phyloP scores from a whole-genome alignment of 1,140 invertebrate species.

The Listronotus bonariensis region DNA sequence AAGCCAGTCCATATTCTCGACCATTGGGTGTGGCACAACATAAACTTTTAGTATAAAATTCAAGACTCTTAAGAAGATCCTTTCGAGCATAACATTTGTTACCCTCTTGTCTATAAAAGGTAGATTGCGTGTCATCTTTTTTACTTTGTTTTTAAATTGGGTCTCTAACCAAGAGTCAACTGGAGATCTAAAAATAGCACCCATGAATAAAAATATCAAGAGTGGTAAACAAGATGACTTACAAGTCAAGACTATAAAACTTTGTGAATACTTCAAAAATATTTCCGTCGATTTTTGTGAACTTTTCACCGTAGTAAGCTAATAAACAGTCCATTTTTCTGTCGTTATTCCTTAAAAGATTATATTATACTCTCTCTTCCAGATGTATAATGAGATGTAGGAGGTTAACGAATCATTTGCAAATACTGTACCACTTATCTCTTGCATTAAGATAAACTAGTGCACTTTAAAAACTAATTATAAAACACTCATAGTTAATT shows the following conservation, averaged over 20 bases:
- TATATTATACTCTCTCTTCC: too few species aligned
- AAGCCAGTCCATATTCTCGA: constrained; percentile 43
- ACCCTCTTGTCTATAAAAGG: constrained; percentile 42
- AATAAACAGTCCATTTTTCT: constrained; percentile 45
- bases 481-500: too few species aligned
- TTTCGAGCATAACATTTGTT: constrained; percentile 46
- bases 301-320: constrained; percentile 43
- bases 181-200: constrained; percentile 42
- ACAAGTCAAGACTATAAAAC: constrained; percentile 46
- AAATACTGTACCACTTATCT: too few species aligned
- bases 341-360: too few species aligned
- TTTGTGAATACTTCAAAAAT: constrained; percentile 44
- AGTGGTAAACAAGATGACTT: constrained; percentile 19
- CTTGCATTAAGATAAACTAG: too few species aligned
- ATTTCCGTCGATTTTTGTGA: constrained; percentile 44
- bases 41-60: constrained; percentile 48
- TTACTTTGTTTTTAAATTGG: constrained; percentile 43
- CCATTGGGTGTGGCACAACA: constrained; percentile 45
- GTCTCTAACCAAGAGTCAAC: constrained; percentile 44
- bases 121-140: constrained; percentile 41
- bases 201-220: neutral
- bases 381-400: too few species aligned
- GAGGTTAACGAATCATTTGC: too few species aligned
- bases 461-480: too few species aligned
- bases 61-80: constrained; percentile 43